Evolutionary conservation across 2,797 vertebrate species (phyloP), one percentile per base, ranked within the genome.

Genomic region (Momotus momota): DNA sequence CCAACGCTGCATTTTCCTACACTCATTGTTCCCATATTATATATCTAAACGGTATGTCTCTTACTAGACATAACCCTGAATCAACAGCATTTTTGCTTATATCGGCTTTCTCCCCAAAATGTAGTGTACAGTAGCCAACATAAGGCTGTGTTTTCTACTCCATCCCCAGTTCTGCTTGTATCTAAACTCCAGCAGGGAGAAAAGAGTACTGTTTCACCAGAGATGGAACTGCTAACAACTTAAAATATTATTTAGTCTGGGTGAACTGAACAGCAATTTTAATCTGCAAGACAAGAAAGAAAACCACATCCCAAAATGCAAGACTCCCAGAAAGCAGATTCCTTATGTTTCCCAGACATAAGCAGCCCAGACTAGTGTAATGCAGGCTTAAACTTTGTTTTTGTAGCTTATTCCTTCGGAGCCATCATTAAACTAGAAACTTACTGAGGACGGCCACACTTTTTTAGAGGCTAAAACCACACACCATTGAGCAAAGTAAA

Each of bases 1-100:
- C 15, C 60, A 77, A 1, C 0, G 0, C 64, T 61, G 45, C 21
- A 0, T 45, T 43, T 26, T 41, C 77, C 86, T 70, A 10, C 15
- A 12, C 8, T 5, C 35, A 0, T 18, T 43, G 29, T 11, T 75
- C 21, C 31, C 12, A 1, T 20, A 9, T 18, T 12, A 7, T 1
- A 3, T 10, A 3, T 4, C 7, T 14, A 46, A 62, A 38, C 0
- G 0, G 9, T 6, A 48, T 22, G 38, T 12, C 54, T 35, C 54
- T 27, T 61, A n/a, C 19, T 7, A 43, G 29, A 27, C n/a, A 20
- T 1, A 46, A 9, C 18, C 38, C 48, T 62, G 33, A 26, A 38
- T 29, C 70, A 73, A 29, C 27, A 75, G 71, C 15, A 13, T 9
- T 55, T 81, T 75, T 51, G 14, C 38, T 71, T 22, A 0, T 7